Evolutionary conservation across 2,888 invertebrate genomes (phyloP), one percentile per base, ranked within the genome.

Genomic region (Saturnia pavonia): DNA sequence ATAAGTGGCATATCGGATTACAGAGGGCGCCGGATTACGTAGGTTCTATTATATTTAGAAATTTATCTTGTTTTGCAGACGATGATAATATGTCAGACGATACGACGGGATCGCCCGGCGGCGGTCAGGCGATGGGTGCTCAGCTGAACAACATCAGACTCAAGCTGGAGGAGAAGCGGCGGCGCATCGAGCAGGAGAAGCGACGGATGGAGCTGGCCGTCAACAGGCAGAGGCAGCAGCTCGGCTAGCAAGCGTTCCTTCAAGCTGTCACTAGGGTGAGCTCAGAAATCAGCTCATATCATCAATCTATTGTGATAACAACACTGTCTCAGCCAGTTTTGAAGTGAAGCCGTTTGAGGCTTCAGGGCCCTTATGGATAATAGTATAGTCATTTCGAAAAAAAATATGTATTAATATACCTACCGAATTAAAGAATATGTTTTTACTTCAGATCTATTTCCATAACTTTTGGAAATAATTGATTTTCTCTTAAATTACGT

Each of bases 141-240:
- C 97, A 99, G 86, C 92, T 99, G 73, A 97, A 97, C 85, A 97
- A 97, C 83, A 97, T 99, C 78, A 95, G 98, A 73, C 94, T 99
- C 89, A 98, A 98, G 93, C 92, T 99, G 75, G 99, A 99, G 91
- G 99, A 99, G 92, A 98, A 98, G 89, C 95, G 99, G 72, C 95
- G 98, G 72, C 96, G 97, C 79, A 99, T 99, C 79, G 99, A 99
- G 88, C 96, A 95, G 75, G 99, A 99, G 82, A 99, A 99, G 90
- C 95, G 97, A 72, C 95, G 96, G 80, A 96, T 97, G 95, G 99
- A 99, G 92, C 92, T 97, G 80, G 97, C 97, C 67, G 96, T 97
- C 90, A 96, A 95, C 82, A 96, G 97, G 79, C 97, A 98, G 86
- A 95, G 98, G 74, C 98, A 98, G 88, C 97, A 98, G 91, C 95